These are phyloP conservation scores for Brachycybe producta DNA, from an alignment of 2,888 invertebrate species.

Conservation along the genomic window DNA sequence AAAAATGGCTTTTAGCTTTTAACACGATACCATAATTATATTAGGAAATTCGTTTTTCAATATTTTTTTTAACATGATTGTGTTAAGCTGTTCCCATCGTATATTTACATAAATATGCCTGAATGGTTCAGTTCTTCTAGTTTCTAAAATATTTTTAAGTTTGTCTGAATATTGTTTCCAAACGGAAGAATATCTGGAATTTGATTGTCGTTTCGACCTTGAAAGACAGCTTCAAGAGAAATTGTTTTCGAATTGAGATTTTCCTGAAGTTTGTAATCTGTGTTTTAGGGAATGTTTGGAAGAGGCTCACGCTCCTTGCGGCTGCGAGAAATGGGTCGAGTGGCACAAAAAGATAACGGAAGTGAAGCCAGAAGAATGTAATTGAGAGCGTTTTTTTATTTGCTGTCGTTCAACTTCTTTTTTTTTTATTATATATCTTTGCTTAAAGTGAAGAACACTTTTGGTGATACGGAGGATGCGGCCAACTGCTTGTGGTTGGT, in stretches of 20 bases:
- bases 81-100: too few species aligned
- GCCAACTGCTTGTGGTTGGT: constrained; percentile 55
- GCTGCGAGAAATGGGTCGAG: constrained; percentile 49
- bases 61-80: too few species aligned
- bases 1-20: too few species aligned
- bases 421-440: background rate
- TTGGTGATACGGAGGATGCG: constrained; percentile 40
- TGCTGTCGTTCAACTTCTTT: background rate
- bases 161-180: background rate
- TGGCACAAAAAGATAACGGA: constrained; percentile 48
- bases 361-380: constrained; percentile 49
- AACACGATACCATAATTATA: too few species aligned
- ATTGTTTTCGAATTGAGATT: too few species aligned
- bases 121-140: too few species aligned
- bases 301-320: constrained; percentile 53
- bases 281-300: constrained; percentile 41
- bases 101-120: too few species aligned
- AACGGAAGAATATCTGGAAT: too few species aligned
- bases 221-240: too few species aligned
- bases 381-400: constrained; percentile 20
- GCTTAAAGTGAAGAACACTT: constrained; percentile 39
- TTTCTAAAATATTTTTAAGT: background rate
- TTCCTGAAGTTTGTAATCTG: constrained; percentile 5
- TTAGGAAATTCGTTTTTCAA: too few species aligned
- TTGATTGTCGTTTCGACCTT: too few species aligned